A percentile compares a stretch with the other conserved stretches of the same genome.
These are phyloP conservation scores for Microcebus lehilahytsara DNA, from an alignment of 2,113 vertebrate species.

Conservation along the genomic window DNA sequence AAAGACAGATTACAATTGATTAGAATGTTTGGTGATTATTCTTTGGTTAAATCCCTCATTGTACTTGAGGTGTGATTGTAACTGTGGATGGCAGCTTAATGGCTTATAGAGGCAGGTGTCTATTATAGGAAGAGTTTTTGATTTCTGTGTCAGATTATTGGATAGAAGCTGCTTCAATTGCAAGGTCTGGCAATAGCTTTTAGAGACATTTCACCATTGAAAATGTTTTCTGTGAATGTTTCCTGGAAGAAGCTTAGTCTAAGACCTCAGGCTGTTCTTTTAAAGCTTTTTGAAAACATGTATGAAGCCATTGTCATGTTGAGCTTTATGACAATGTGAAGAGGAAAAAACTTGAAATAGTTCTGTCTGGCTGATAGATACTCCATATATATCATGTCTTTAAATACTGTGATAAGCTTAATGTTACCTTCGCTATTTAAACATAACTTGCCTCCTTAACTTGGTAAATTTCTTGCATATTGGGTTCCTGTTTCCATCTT, in stretches of 20 bases:
- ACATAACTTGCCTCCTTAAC: neutral
- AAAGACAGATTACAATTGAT: neutral
- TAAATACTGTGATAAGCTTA: neutral
- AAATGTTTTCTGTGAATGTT: neutral
- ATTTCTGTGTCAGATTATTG: neutral
- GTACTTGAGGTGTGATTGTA: neutral
- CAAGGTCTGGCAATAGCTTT: neutral
- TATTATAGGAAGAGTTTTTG: neutral
- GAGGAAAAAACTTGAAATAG: neutral
- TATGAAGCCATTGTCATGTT: neutral
- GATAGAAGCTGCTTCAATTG: neutral
- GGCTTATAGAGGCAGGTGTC: neutral
- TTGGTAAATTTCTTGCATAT: neutral
- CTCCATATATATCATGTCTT: neutral
- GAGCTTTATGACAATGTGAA: neutral
- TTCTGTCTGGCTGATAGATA: neutral
- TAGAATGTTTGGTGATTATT: neutral
- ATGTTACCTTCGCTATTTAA: neutral
- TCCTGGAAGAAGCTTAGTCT: neutral
- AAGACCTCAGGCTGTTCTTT: neutral
- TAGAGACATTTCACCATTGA: constrained; percentile 1
- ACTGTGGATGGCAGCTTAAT: neutral
- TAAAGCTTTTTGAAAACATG: neutral
- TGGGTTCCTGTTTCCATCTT: constrained; percentile 1
- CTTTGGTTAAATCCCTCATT: neutral